Conservation (phyloP, 2,113 vertebrate species). For the Phalacrocorax aristotelis region DNA sequence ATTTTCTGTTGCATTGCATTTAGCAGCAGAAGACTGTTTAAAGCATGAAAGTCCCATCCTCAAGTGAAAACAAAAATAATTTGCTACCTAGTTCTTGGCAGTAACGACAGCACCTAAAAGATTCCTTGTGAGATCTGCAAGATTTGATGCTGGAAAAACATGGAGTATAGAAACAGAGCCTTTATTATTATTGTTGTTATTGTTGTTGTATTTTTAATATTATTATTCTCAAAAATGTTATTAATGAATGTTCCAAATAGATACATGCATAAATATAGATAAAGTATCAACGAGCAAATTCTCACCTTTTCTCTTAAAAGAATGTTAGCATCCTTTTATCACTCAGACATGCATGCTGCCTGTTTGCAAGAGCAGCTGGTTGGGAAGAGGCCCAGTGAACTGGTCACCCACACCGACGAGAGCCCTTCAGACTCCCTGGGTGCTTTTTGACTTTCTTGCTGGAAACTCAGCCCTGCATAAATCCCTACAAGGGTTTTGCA, state of each 20-base stretch:
- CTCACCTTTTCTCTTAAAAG: not conserved
- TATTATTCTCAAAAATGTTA: not conserved
- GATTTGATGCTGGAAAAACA: not conserved
- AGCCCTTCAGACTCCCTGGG: not conserved
- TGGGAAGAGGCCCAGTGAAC: not conserved
- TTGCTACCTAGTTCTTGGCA: not conserved
- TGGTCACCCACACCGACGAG: not conserved
- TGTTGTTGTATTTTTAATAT: no score
- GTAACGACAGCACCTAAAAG: not conserved
- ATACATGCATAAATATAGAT: not conserved
- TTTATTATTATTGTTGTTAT: not conserved
- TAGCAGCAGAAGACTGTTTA: not conserved
- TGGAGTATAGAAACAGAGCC: not conserved
- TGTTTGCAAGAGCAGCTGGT: not conserved
- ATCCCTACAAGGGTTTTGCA: not conserved
- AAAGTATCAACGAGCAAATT: not conserved
- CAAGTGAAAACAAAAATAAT: not conserved
- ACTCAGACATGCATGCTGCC: rapidly evolving
- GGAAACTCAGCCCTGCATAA: not conserved
- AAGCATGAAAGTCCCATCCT: not conserved
- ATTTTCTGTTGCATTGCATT: not conserved
- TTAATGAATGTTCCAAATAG: not conserved
- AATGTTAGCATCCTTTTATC: not conserved
- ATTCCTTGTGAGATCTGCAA: not conserved
- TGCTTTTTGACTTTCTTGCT: not conserved